Base-by-base conservation (phyloP, 2,888 invertebrate genomes). In the Aleiodes leptofemur region DNA sequence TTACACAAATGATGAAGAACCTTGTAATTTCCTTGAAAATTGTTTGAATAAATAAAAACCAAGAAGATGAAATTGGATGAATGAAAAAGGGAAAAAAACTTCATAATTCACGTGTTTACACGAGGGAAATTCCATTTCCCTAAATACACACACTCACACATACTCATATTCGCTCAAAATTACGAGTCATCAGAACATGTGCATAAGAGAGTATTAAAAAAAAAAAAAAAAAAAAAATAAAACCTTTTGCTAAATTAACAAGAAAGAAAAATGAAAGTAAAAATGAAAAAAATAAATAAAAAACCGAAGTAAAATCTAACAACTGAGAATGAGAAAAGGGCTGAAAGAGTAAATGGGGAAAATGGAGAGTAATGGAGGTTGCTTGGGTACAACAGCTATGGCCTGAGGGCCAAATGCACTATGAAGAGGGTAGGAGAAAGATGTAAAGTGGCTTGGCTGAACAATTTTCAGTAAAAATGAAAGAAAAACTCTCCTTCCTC, bases 281-380 rank as follows among this genome's bases (percentile, higher is more conserved):
- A 61, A 23, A 23, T 23, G 50, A 71, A 51, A n/a, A 59, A 59
- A 43, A 4, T 23, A 57, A 68, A 55, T 14, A 8, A 16, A 29
- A 61, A 59, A 59, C 16, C 43, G 64, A 48, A 64, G 64, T 64
- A 64, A 64, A 64, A 43, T 48, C 64, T 23, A 48, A 64, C n/a
- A n/a, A 71, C 71, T 14, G 53, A 29, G 53, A 61, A 53, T 70
- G 55, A 64, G 64, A 38, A 73, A 55, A 23, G 23, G 69, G 56
- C 48, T 70, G 29, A 59, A 71, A 70, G 29, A 64, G 71, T 57
- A 34, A 70, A 75, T 68, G 70, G 66, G 34, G 57, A 71, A 71
- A 75, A 75, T 72, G 56, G 71, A 75, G 75, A 72, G 75, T 72
- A 75, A 75, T 75, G 71, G 75, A 43, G 64, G 64, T 72, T 71